Evolutionary conservation across 2,888 invertebrate species (phyloP).

Genomic region (Ormia ochracea): DNA sequence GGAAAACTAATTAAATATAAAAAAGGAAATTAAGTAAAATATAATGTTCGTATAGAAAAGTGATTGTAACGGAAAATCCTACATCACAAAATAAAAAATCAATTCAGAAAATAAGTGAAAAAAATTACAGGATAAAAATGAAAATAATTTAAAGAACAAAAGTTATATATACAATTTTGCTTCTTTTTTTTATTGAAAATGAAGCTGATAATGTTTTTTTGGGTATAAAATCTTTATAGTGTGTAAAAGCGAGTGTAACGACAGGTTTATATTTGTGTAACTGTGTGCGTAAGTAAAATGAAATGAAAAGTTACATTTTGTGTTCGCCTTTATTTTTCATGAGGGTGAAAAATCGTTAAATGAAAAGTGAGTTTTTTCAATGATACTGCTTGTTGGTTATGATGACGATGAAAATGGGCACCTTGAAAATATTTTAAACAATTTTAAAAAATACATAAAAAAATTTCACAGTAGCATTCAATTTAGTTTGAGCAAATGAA

Average conservation of each 20-base stretch:
- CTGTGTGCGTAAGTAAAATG: conserved; percentile 57
- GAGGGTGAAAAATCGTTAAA: conserved; percentile 63
- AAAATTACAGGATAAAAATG: neutral
- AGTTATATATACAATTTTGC: neutral
- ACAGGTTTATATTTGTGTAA: conserved; percentile 35
- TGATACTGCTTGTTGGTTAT: conserved; percentile 24
- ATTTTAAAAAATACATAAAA: conserved; percentile 14
- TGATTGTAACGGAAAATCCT: neutral
- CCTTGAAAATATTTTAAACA: conserved; percentile 56
- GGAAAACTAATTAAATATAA: conserved; percentile 11
- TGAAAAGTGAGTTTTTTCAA: conserved; percentile 57
- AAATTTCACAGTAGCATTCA: neutral
- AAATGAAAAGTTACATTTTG: conserved; percentile 58
- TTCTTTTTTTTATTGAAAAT: conserved; percentile 27
- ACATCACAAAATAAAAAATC: conserved; percentile 13
- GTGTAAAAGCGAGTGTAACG: conserved; percentile 48
- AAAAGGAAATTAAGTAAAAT: neutral
- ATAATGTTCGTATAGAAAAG: neutral
- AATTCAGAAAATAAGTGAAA: conserved; percentile 3
- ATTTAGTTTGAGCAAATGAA: neutral
- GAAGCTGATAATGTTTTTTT: conserved; percentile 51
- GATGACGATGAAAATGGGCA: conserved; percentile 53
- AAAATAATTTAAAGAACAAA: conserved; percentile 8
- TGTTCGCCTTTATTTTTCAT: conserved; percentile 46
- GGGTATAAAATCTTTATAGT: conserved; percentile 21